Conservation (phyloP, 2,113 vertebrate genomes). For the Micronycteris hirsuta region DNA sequence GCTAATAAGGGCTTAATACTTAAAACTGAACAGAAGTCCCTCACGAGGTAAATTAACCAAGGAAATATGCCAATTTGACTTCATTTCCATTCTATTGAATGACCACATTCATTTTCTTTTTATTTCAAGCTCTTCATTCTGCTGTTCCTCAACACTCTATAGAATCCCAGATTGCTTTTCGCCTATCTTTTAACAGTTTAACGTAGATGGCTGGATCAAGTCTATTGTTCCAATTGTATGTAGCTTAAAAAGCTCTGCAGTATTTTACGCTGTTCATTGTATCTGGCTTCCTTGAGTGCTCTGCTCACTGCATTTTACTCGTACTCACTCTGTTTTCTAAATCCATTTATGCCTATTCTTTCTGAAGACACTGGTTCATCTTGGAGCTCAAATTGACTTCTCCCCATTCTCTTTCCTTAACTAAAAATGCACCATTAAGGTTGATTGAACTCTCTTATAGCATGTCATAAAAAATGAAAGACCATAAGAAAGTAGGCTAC, state of each 20-base stretch:
- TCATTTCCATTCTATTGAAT: slow-evolving; percentile 77
- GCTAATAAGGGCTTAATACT: slow-evolving; percentile 73
- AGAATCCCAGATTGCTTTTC: slow-evolving; percentile 82
- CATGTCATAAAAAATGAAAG: slow-evolving; percentile 83
- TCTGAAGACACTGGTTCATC: slow-evolving; percentile 80
- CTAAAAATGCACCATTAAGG: slow-evolving; percentile 85
- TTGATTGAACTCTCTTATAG: slow-evolving; percentile 86
- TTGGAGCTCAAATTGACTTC: slow-evolving; percentile 87
- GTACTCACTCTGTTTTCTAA: slow-evolving; percentile 81
- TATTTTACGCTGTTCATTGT: slow-evolving; percentile 84
- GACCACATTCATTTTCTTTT: slow-evolving; percentile 77
- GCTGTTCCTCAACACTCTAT: slow-evolving; percentile 68
- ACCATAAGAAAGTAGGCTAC: slow-evolving; percentile 80
- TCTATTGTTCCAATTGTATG: slow-evolving; percentile 85
- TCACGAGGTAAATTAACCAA: slow-evolving; percentile 74
- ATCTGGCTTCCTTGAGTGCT: slow-evolving; percentile 81
- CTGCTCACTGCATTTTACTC: slow-evolving; percentile 77
- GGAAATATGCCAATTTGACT: slow-evolving; percentile 81
- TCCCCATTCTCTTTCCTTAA: slow-evolving; percentile 85
- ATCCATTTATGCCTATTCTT: slow-evolving; percentile 80
- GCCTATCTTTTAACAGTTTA: slow-evolving; percentile 81
- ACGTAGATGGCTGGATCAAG: slow-evolving; percentile 80
- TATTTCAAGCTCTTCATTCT: slow-evolving; percentile 79
- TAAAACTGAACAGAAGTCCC: slow-evolving; percentile 74
- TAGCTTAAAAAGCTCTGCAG: slow-evolving; percentile 84